Percentiles rank a stretch among this genome's conserved stretches.
Evolutionary conservation across 2,888 invertebrate species (phyloP).

Genomic region (Sphecodes monilicornis): DNA sequence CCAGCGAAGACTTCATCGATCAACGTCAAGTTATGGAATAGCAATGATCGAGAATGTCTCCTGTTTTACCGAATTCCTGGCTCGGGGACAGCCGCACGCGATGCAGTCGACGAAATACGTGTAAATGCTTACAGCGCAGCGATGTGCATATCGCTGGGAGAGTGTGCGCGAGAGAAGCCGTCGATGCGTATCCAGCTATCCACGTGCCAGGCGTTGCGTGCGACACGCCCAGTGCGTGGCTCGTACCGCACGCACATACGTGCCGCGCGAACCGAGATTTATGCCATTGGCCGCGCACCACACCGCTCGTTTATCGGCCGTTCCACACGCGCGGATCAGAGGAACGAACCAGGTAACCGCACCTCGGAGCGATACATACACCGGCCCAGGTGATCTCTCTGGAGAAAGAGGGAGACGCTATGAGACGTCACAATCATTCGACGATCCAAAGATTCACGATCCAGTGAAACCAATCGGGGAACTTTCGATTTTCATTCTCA

Average conservation of each 20-base stretch:
- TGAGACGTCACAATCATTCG: constrained; percentile 1
- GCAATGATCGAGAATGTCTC: background rate
- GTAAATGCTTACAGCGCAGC: constrained; percentile 45
- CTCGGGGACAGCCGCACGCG: background rate
- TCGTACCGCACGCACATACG: constrained; percentile 72
- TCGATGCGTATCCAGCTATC: constrained; percentile 75
- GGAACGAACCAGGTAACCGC: constrained; percentile 44
- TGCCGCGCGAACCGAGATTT: constrained; percentile 71
- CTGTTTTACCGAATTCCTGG: constrained; percentile 23
- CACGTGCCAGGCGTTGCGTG: constrained; percentile 79
- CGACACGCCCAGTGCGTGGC: constrained; percentile 79
- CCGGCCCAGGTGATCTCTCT: constrained; percentile 31
- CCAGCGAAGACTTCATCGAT: background rate
- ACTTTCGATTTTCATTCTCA: constrained; percentile 5
- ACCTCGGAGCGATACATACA: constrained; percentile 33
- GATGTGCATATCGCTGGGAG: constrained; percentile 33
- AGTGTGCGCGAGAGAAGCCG: constrained; percentile 55
- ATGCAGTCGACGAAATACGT: constrained; percentile 33
- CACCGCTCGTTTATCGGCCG: constrained; percentile 71
- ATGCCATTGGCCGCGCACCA: constrained; percentile 74
- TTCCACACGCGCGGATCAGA: constrained; percentile 61
- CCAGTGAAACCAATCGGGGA: background rate
- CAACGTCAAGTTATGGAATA: background rate
- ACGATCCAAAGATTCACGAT: background rate
- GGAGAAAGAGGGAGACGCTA: background rate